Evolutionary conservation across 2,888 invertebrate species (phyloP), one percentile per base, ranked within the genome.

Genomic region (Euplagia quadripunctaria): DNA sequence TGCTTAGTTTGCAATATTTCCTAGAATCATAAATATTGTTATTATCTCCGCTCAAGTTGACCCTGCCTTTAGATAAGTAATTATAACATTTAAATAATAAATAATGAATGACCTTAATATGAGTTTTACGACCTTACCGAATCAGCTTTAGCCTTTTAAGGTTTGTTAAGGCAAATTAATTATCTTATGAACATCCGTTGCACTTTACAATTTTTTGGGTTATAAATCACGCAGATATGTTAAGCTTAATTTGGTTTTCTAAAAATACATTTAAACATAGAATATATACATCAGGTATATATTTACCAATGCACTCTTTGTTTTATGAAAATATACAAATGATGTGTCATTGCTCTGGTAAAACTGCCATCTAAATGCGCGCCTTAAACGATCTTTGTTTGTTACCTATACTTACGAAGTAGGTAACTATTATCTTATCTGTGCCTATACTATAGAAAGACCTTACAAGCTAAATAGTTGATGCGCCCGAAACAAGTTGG

Each of bases 121-220:
- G 31, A 31, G 0, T 46, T 16, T 42, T 55, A 58, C 68, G 68
- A 43, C 43, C 11, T 43, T 42, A 58, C 68, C 9, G 12, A 43
- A 58, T 46, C 17, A 68, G 58, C 58, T 68, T 68, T n/a, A 16
- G 14, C 5, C 43, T 42, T 68, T 68, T 43, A 68, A 58, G n/a
- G 43, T 68, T 58, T 42, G 68, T 68, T 58, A 68, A 68, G 43
- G 16, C n/a, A 42, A 58, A 68, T 58, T 68, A 68, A 68, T 58
- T 52, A n/a, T 68, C 58, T 68, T 16, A 31, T 58, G 20, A 58
- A 43, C 31, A 58, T 68, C 64, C 63, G 72, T 72, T 31, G 31
- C 31, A 31, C 31, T 77, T 75, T 52, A 75, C 70, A 72, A 55
- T 72, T 73, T 74, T 79, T 78, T n/a, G 9, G 46, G 65, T 49